phyloP scores from a whole-genome alignment of 2,888 invertebrate genomes.

The Pegoplata infirma region DNA sequence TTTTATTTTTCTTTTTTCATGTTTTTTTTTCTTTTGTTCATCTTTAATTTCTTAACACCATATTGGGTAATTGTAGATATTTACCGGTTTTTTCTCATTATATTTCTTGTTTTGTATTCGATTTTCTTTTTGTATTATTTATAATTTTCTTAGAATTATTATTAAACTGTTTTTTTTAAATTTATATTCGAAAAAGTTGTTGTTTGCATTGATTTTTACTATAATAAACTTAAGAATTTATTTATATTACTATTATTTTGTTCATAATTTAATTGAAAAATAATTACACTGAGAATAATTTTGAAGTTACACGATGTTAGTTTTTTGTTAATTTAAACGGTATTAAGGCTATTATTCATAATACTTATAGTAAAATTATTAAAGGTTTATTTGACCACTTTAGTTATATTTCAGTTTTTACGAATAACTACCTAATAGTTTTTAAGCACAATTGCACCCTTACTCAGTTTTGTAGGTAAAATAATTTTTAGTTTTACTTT shows the following conservation, averaged over 20 bases:
- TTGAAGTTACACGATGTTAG: too few relatives aligned
- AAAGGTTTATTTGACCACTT: too few relatives aligned
- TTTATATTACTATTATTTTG: background rate
- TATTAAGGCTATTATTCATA: too few relatives aligned
- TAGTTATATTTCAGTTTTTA: too few relatives aligned
- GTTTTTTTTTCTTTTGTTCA: slow-evolving; percentile 23
- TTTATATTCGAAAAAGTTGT: background rate
- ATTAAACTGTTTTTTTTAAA: background rate
- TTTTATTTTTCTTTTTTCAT: slow-evolving; percentile 26
- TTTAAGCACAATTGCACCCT: too few relatives aligned
- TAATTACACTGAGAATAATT: too few relatives aligned
- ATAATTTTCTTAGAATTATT: slow-evolving; percentile 34
- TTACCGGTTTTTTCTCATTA: slow-evolving; percentile 39
- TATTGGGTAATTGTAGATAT: slow-evolving; percentile 50
- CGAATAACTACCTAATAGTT: too few relatives aligned
- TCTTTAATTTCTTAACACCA: slow-evolving; percentile 46
- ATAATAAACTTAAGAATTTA: background rate
- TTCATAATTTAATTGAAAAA: slow-evolving; percentile 25
- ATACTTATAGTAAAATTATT: too few relatives aligned
- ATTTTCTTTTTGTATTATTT: background rate
- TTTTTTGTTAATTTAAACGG: too few relatives aligned
- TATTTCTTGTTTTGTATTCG: slow-evolving; percentile 1
- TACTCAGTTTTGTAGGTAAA: too few relatives aligned
- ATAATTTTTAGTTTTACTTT: too few relatives aligned
- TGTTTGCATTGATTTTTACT: background rate